A percentile compares a stretch with the other conserved stretches of the same genome.
Conservation (phyloP, 1,140 invertebrate genomes). For the Pseudomyrmex dendroicus region DNA sequence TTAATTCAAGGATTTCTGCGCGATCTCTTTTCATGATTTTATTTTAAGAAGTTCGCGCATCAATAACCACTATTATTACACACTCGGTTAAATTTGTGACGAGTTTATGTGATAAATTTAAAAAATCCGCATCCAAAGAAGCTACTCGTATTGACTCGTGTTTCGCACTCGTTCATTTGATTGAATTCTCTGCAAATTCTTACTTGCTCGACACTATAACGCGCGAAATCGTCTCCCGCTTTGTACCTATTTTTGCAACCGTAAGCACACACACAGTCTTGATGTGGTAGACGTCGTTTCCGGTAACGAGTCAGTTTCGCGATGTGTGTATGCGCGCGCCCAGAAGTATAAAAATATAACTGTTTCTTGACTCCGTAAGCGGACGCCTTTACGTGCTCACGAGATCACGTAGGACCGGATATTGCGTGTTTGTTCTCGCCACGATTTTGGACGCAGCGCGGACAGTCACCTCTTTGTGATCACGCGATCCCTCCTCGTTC, state of each 20-base stretch:
- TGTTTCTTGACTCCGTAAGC: conserved; percentile 14
- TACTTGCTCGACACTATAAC: neutral
- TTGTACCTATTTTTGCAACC: conserved; percentile 2
- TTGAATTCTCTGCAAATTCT: neutral
- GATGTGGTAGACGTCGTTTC: conserved; percentile 11
- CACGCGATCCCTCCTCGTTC: neutral
- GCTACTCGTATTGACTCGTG: neutral
- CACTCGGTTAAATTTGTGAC: neutral
- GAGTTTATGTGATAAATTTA: neutral
- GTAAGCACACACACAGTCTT: neutral
- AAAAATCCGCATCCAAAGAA: neutral
- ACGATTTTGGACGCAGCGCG: conserved; percentile 28
- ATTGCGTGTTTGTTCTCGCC: conserved; percentile 18
- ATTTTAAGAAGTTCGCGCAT: too few relatives aligned
- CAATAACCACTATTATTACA: neutral
- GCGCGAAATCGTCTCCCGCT: neutral
- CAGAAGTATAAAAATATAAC: conserved; percentile 35
- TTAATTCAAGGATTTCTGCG: conserved; percentile 5
- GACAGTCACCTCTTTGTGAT: conserved; percentile 24
- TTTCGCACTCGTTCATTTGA: neutral
- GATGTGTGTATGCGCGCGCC: neutral
- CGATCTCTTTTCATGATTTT: neutral
- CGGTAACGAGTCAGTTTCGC: conserved; percentile 14
- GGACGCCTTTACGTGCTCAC: neutral
- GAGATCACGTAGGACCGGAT: conserved; percentile 22